Conservation (phyloP, 2,888 invertebrate genomes). For the Phyto melanocephala region DNA sequence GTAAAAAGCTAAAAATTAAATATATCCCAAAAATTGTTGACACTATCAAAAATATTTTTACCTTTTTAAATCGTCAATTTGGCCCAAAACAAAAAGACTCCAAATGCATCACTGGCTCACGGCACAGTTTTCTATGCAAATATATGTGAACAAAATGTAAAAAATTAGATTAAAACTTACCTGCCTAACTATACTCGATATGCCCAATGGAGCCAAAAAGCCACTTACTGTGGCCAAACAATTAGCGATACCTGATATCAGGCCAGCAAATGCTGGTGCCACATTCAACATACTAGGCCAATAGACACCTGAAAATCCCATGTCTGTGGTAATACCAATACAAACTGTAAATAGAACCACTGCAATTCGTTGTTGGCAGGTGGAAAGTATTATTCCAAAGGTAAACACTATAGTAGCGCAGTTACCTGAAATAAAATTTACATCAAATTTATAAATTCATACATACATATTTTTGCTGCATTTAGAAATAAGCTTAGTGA, state of each 20-base stretch:
- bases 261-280: conserved; percentile 79
- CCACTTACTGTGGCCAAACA: conserved; percentile 78
- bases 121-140: too few relatives aligned
- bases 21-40: too few relatives aligned
- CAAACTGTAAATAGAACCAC: conserved; percentile 75
- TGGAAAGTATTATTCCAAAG: conserved; percentile 72
- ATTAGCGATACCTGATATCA: conserved; percentile 79
- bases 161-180: too few relatives aligned
- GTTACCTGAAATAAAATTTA: conserved; percentile 69
- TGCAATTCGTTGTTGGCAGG: conserved; percentile 72
- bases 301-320: conserved; percentile 79
- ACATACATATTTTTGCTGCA: too few relatives aligned
- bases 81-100: too few relatives aligned
- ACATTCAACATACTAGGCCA: conserved; percentile 79
- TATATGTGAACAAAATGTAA: too few relatives aligned
- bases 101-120: too few relatives aligned
- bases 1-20: too few relatives aligned
- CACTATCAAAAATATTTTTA: too few relatives aligned
- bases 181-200: conserved; percentile 71
- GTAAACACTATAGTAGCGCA: conserved; percentile 69
- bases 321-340: conserved; percentile 75
- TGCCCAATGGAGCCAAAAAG: conserved; percentile 76
- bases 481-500: too few relatives aligned
- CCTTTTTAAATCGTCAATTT: too few relatives aligned
- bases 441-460: too few relatives aligned